Evolutionary conservation across 2,888 invertebrate genomes (phyloP), one percentile per base, ranked within the genome.

Genomic region (Melinopterus prodromus): DNA sequence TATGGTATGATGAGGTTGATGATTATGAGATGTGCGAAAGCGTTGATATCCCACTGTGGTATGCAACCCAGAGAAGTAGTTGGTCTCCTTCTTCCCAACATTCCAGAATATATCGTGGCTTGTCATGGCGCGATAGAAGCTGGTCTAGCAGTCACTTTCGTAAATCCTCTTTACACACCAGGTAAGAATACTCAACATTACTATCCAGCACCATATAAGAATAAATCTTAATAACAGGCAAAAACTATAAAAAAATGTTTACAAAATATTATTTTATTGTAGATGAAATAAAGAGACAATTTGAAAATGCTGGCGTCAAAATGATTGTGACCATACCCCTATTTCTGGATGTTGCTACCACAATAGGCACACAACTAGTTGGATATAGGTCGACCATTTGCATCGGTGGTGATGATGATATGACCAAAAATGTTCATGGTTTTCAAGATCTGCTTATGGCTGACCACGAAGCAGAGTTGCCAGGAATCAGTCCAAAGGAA

Each of bases 111-210:
- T 85, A 90, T 92, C 9, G 91, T 93, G 35, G 90, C 92, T n/a
- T 92, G 93, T 75, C 92, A 93, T 84, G 94, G 94, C 3, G 93
- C 93, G 71, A 90, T 94, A 86, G 90, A 91, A 82, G 94, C 94
- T 1, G 94, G 94, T 0, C 88, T 94, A 1, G 90, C 92, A 2
- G 93, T 93, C 14, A 94, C 94, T 0, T 94, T 94, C 84, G 93
- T 93, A 3, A 94, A 94, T 86, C 94, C 94, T 0, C 88, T 94
- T 70, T 94, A 93, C 86, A 94, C 94, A 12, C 90, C 92, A 86
- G 93, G 93, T 93, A 88, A 88, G 81, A 72, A 26, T 12, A 70
- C 70, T 36, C 14, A 9, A 70, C 26, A 26, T 26, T 26, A 26
- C 26, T 26, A 26, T 26, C 1, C 26, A 26, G 26, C 2, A 26